phyloP scores from a whole-genome alignment of 92 coral and sea anemone species.

The Porites divaricata region DNA sequence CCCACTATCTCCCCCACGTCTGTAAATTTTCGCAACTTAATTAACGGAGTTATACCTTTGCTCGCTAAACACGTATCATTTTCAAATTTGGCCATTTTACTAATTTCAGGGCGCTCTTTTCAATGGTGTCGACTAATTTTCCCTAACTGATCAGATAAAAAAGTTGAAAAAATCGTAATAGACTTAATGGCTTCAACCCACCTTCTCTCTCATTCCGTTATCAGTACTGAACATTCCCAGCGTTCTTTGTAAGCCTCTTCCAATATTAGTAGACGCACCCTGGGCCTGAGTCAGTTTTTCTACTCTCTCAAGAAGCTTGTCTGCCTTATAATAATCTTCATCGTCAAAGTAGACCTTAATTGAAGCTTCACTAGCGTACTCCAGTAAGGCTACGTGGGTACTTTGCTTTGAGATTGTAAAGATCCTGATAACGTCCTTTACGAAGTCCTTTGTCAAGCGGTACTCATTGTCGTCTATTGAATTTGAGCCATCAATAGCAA shows the following conservation, averaged over 20 bases:
- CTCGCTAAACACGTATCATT: too few species aligned
- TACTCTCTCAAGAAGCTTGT: slow-evolving; percentile 14
- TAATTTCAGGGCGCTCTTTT: too few species aligned
- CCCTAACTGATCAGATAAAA: not conserved
- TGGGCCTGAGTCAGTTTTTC: not conserved
- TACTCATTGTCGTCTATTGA: slow-evolving; percentile 79
- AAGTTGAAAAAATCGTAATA: not conserved
- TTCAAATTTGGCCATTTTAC: too few species aligned
- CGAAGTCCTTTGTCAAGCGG: slow-evolving; percentile 75
- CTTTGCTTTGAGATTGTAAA: slow-evolving; percentile 67
- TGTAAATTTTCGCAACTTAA: too few species aligned
- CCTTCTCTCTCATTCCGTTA: slow-evolving; percentile 31
- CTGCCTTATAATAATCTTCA: slow-evolving; percentile 38
- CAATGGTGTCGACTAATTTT: too few species aligned
- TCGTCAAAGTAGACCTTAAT: slow-evolving; percentile 57
- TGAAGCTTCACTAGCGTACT: slow-evolving; percentile 64
- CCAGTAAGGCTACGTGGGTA: slow-evolving; percentile 80
- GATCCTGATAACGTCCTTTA: slow-evolving; percentile 67
- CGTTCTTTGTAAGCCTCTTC: slow-evolving; percentile 43
- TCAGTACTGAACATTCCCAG: slow-evolving; percentile 26
- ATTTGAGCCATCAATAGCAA: slow-evolving; percentile 89
- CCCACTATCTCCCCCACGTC: too few species aligned
- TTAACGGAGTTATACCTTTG: too few species aligned
- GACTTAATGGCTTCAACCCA: not conserved
- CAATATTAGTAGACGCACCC: slow-evolving; percentile 37